Conservation (phyloP, 2,797 vertebrate species). For the Alcedo atthis region DNA sequence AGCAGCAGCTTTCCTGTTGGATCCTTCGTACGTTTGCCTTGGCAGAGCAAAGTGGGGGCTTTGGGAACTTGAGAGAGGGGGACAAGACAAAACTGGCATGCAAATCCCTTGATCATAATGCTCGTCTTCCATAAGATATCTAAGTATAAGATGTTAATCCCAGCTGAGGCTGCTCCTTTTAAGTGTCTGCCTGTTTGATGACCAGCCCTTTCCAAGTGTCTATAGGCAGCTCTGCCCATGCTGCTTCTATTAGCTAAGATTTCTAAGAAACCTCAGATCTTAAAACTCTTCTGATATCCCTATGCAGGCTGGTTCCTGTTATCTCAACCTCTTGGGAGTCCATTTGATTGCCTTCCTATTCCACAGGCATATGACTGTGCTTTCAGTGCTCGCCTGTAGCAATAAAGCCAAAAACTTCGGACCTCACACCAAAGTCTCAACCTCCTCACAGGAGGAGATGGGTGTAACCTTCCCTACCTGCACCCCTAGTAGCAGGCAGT, state of each 20-base stretch:
- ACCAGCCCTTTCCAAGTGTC: neutral
- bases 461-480: neutral
- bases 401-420: neutral
- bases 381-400: neutral
- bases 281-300: fast-evolving
- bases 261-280: neutral
- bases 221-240: neutral
- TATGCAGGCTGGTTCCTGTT: neutral
- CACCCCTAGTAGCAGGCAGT: neutral
- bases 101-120: neutral
- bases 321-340: neutral
- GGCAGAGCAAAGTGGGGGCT: neutral
- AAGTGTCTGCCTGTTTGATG: fast-evolving
- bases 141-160: fast-evolving
- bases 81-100: fast-evolving
- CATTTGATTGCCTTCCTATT: fast-evolving
- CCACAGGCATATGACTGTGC: fast-evolving
- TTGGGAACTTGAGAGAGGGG: neutral
- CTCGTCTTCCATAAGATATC: neutral
- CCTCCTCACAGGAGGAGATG: neutral
- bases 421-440: neutral
- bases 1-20: slow-evolving; percentile 54
- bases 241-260: neutral
- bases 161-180: neutral
- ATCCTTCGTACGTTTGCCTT: neutral